Percentiles rank a stretch among this genome's conserved stretches.
phyloP scores from a whole-genome alignment of 2,113 vertebrate species.

The Chlamydotis undulata region DNA sequence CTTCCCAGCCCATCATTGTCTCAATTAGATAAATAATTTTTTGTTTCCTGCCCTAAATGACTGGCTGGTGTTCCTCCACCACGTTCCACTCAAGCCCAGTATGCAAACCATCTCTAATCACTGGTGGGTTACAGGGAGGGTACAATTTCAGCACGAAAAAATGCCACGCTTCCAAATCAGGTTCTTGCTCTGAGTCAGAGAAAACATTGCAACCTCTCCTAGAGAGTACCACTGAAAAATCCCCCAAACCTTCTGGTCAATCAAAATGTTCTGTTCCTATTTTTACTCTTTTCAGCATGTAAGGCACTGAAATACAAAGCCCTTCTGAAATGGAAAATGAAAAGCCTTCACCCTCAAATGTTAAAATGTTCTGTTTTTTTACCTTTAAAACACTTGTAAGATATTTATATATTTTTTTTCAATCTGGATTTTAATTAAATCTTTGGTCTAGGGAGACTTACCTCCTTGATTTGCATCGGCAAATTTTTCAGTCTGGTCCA shows the following conservation, averaged over 20 bases:
- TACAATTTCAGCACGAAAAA: not conserved
- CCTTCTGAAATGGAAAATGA: not conserved
- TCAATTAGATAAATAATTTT: not conserved
- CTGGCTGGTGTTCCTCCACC: not conserved
- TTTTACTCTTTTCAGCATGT: not conserved
- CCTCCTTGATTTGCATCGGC: not conserved
- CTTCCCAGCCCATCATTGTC: not conserved
- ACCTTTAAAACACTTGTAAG: not conserved
- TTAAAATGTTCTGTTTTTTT: not conserved
- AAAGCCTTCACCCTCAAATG: not conserved
- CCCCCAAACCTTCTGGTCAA: conserved; percentile 37
- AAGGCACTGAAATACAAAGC: not conserved
- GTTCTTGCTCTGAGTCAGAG: conserved; percentile 16
- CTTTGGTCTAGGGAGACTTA: not conserved
- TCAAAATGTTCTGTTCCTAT: conserved; percentile 22
- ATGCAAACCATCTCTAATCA: not conserved
- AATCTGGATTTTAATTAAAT: not conserved
- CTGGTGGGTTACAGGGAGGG: not conserved
- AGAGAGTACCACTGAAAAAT: conserved; percentile 17
- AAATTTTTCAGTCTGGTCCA: not conserved
- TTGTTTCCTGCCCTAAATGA: not conserved
- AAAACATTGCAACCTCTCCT: not conserved
- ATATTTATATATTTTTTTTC: not conserved
- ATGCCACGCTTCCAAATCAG: not conserved
- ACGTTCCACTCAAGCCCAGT: not conserved